Conservation (phyloP, 2,888 invertebrate species). For the Sylvicola cinctus region DNA sequence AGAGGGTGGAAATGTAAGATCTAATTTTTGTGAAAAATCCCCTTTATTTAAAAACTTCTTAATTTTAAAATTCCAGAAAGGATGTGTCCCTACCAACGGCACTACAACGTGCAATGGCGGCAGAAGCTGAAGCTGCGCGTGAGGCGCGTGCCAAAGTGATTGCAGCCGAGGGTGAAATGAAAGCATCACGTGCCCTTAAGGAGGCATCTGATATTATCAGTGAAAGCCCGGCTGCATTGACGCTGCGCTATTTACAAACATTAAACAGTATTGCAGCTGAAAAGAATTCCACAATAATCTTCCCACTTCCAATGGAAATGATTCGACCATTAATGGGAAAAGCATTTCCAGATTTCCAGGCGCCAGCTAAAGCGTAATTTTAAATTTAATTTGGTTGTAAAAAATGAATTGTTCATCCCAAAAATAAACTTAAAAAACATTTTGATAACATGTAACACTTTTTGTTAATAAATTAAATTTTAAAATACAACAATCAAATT, state of each 20-base stretch:
- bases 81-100: constrained; percentile 59
- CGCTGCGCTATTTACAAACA: constrained; percentile 77
- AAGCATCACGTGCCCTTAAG: constrained; percentile 56
- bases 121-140: constrained; percentile 60
- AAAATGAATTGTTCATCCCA: no score
- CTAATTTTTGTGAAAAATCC: not conserved
- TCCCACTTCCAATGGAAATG: constrained; percentile 77
- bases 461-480: no score
- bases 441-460: no score
- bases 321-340: constrained; percentile 19
- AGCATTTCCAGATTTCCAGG: no score
- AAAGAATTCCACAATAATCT: constrained; percentile 87
- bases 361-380: no score
- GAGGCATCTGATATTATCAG: constrained; percentile 67
- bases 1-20: constrained; percentile 82
- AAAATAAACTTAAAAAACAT: no score
- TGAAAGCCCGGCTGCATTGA: constrained; percentile 50
- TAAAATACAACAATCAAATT: no score
- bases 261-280: constrained; percentile 80
- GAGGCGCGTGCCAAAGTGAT: constrained; percentile 65
- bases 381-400: no score
- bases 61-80: constrained; percentile 30
- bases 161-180: constrained; percentile 69
- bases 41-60: not conserved
- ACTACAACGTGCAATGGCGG: constrained; percentile 63